Evolutionary conservation across 92 coral and sea anemone genomes (phyloP).

Genomic region (Parazoanthus darwini): DNA sequence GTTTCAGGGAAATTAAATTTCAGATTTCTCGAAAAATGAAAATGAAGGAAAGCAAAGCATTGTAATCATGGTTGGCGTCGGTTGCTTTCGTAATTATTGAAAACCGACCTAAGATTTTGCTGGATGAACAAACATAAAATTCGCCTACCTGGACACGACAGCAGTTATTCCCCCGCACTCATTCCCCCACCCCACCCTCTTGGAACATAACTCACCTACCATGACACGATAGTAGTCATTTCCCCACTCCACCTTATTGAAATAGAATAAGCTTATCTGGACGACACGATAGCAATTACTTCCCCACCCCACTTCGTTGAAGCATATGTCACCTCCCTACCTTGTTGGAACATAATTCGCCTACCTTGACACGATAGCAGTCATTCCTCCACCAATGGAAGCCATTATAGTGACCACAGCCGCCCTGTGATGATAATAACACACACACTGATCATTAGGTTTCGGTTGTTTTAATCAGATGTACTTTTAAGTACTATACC

Average conservation of each 20-base stretch:
- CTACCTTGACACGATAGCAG: slow-evolving; percentile 54
- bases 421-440: slow-evolving; percentile 40
- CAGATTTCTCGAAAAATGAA: too few species aligned
- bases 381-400: slow-evolving; percentile 65
- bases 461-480: not conserved
- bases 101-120: too few species aligned
- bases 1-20: too few species aligned
- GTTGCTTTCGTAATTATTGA: too few species aligned
- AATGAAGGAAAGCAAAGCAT: too few species aligned
- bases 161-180: too few species aligned
- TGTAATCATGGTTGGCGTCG: too few species aligned
- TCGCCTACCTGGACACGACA: slow-evolving; percentile 32
- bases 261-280: slow-evolving; percentile 33
- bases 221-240: slow-evolving; percentile 48
- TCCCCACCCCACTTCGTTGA: slow-evolving; percentile 65
- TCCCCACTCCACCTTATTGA: slow-evolving; percentile 64
- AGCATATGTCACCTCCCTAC: not conserved
- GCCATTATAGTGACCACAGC: slow-evolving; percentile 68
- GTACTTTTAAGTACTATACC: too few species aligned
- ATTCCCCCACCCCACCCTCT: slow-evolving; percentile 68
- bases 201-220: slow-evolving; percentile 26
- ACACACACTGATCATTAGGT: not conserved
- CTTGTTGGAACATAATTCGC: slow-evolving; percentile 28
- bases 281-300: slow-evolving; percentile 43
- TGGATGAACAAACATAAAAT: too few species aligned